Base-by-base conservation (phyloP, 2,888 invertebrate genomes). In the Papilio protenor region DNA sequence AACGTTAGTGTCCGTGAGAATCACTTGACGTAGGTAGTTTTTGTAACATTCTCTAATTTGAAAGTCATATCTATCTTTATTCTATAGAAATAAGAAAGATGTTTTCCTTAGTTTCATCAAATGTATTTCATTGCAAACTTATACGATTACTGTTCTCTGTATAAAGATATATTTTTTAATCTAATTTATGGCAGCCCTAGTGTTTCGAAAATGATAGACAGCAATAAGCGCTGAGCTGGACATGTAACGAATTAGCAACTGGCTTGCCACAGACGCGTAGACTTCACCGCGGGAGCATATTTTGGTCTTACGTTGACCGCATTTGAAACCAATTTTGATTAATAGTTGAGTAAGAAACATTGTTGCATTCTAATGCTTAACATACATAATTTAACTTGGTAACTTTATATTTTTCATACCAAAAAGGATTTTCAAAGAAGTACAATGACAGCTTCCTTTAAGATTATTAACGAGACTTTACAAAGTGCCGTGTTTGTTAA, bases 261-360 rank as follows among this genome's bases (percentile, higher is more conserved):
- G 72, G 57, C 66, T 73, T 52, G 16, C 23, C 52, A 23, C 33
- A 64, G 27, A 61, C 61, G 71, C 21, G 40, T 40, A 64, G 64
- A 55, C 61, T n/a, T 45, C 55, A 66, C 64, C 33, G 66, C 55
- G 55, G 66, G 64, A 66, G 14, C 72, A 64, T 1, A 77, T 73
- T 73, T 66, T 66, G 55, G 33, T 66, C 66, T 77, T 73, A 66
- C 77, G 52, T 40, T 73, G 73, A 77, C 77, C 77, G 73, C 72
- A 55, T 66, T 77, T 27, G 33, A 18, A 55, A 18, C 72, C 72
- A 72, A 72, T 55, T 45, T 45, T 55, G 66, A 61, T 76, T 57
- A 47, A 70, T 49, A 59, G 12, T 71, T 71, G 49, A 47, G 59
- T 76, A 71, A 76, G 57, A 76, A 14, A 45, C 40, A 21, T 66